phyloP scores from a whole-genome alignment of 2,113 vertebrate species.

The Arvicanthis niloticus region DNA sequence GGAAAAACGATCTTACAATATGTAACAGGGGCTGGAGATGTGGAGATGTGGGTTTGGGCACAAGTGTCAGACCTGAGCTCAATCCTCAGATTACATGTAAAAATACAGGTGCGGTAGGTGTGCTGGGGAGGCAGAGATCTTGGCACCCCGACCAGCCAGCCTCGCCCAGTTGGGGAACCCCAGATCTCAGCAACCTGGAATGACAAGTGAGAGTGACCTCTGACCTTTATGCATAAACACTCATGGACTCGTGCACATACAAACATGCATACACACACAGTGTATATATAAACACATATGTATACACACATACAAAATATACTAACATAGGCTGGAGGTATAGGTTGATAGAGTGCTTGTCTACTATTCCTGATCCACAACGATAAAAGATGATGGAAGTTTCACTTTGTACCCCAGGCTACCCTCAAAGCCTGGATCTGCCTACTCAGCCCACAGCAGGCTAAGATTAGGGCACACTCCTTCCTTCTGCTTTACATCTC shows the following conservation, averaged over 20 bases:
- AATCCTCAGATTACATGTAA: background rate
- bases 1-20: background rate
- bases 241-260: background rate
- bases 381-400: background rate
- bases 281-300: background rate
- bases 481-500: background rate
- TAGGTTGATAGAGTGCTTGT: background rate
- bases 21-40: background rate
- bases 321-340: background rate
- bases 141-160: background rate
- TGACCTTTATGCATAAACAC: background rate
- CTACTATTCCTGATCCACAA: background rate
- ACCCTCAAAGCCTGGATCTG: background rate
- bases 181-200: background rate
- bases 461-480: background rate
- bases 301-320: background rate
- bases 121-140: background rate
- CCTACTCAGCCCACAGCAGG: background rate
- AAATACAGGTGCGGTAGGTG: background rate
- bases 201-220: background rate
- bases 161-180: background rate
- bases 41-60: background rate
- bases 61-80: background rate
- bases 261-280: background rate
- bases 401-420: background rate